Percentiles rank a stretch among this genome's conserved stretches.
Conservation (phyloP, 2,888 invertebrate species). For the Diplazon laetatorius region DNA sequence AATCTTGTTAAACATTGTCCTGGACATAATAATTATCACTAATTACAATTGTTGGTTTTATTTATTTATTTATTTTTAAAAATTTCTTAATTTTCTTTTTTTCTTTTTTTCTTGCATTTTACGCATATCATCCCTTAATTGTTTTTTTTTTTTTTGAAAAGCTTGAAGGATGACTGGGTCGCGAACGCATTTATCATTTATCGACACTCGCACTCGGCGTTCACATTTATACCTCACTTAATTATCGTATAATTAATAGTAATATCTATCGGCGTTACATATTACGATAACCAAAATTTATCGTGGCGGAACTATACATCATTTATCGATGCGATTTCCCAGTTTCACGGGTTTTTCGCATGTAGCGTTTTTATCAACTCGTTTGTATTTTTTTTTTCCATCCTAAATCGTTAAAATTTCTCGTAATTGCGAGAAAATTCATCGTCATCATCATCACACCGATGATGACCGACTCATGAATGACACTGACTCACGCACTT, state of each 20-base stretch:
- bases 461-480: background rate
- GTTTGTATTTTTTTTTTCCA: conserved; percentile 30
- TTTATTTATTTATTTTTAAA: no score
- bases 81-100: no score
- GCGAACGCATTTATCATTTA: conserved; percentile 71
- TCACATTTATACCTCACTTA: conserved; percentile 60
- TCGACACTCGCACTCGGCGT: conserved; percentile 53
- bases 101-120: conserved; percentile 17
- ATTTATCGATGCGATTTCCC: conserved; percentile 70
- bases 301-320: conserved; percentile 79
- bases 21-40: conserved; percentile 79
- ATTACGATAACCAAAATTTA: conserved; percentile 76
- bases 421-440: conserved; percentile 14
- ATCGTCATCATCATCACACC: conserved; percentile 20
- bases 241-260: conserved; percentile 56
- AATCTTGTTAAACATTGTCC: conserved; percentile 80
- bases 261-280: conserved; percentile 78
- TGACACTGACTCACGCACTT: conserved; percentile 57
- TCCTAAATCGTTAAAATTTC: background rate
- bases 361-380: conserved; percentile 45
- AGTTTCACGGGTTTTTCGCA: conserved; percentile 73
- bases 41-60: conserved; percentile 75
- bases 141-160: conserved; percentile 64
- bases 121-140: conserved; percentile 57
- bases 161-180: conserved; percentile 75